A percentile compares a stretch with the other conserved stretches of the same genome.
Evolutionary conservation across 2,888 invertebrate genomes (phyloP).

Genomic region (Chrysolina haemoptera): DNA sequence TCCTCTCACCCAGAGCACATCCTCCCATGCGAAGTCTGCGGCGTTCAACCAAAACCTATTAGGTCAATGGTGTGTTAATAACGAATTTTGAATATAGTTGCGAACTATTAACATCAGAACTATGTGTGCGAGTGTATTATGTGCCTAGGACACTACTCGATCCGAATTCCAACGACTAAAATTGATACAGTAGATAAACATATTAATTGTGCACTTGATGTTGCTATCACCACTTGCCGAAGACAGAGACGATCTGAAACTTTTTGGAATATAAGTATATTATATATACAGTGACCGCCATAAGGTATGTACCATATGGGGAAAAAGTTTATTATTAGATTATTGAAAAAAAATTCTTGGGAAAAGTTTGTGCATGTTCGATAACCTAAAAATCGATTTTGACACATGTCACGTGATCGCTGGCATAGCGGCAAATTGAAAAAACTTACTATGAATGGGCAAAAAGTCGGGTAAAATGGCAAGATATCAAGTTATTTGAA

Average conservation of each 20-base stretch:
- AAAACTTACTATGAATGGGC: too few relatives aligned
- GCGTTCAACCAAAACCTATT: conserved; percentile 56
- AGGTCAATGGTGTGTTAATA: conserved; percentile 69
- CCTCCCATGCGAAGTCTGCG: conserved; percentile 25
- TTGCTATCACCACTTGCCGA: conserved; percentile 5
- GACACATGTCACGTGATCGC: too few relatives aligned
- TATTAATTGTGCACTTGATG: conserved; percentile 47
- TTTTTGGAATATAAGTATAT: background rate
- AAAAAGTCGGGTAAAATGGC: too few relatives aligned
- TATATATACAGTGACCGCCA: too few relatives aligned
- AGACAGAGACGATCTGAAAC: background rate
- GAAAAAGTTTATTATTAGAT: too few relatives aligned
- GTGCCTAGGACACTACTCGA: conserved; percentile 40
- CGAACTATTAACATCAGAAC: conserved; percentile 64
- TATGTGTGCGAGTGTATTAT: conserved; percentile 54
- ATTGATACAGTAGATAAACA: conserved; percentile 57
- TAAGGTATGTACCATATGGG: too few relatives aligned
- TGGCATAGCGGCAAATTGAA: too few relatives aligned
- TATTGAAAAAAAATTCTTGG: too few relatives aligned
- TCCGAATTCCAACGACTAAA: conserved; percentile 51
- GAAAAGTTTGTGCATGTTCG: too few relatives aligned
- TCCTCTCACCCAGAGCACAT: conserved; percentile 26
- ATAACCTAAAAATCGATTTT: too few relatives aligned
- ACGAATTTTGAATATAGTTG: conserved; percentile 68
- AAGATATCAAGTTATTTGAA: too few relatives aligned